These are phyloP conservation scores for Phalacrocorax aristotelis DNA, from an alignment of 2,113 vertebrate species.

Conservation along the genomic window DNA sequence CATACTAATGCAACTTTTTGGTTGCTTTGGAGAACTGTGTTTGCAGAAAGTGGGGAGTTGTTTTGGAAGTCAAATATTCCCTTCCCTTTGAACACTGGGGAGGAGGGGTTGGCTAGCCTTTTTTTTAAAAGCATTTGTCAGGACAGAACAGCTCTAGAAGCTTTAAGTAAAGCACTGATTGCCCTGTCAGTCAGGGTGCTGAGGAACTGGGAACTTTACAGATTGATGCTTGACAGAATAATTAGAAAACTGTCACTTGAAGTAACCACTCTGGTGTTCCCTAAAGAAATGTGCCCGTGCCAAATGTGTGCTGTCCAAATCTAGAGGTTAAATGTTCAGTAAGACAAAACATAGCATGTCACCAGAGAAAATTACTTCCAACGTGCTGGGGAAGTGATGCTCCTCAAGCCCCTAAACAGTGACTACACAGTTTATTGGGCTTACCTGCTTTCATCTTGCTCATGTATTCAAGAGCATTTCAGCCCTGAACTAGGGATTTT, in stretches of 20 bases:
- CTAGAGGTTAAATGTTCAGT: constrained; percentile 81
- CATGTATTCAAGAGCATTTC: constrained; percentile 1
- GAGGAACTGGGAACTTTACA: constrained; percentile 83
- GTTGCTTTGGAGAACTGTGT: neutral
- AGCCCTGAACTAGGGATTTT: neutral
- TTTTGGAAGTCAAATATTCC: neutral
- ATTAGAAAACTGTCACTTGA: constrained; percentile 97
- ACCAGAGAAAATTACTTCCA: constrained; percentile 70
- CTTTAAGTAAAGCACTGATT: constrained; percentile 87
- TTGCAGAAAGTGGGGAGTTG: neutral
- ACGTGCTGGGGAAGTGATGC: constrained; percentile 50
- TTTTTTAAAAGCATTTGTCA: constrained; percentile 5
- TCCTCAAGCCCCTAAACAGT: constrained; percentile 37
- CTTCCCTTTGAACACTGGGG: neutral
- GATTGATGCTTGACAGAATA: constrained; percentile 99
- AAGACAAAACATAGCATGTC: constrained; percentile 80
- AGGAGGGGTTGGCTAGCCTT: neutral
- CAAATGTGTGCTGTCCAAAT: constrained; percentile 70
- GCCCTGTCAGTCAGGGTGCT: constrained; percentile 90
- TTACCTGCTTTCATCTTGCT: constrained; percentile 27
- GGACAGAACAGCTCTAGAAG: constrained; percentile 53
- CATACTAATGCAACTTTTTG: neutral
- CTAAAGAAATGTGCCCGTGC: constrained; percentile 75
- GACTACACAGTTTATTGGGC: constrained; percentile 24
- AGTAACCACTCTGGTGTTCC: constrained; percentile 88